Evolutionary conservation across 2,888 invertebrate genomes (phyloP), one percentile per base, ranked within the genome.

Genomic region (Isoperla grammatica): DNA sequence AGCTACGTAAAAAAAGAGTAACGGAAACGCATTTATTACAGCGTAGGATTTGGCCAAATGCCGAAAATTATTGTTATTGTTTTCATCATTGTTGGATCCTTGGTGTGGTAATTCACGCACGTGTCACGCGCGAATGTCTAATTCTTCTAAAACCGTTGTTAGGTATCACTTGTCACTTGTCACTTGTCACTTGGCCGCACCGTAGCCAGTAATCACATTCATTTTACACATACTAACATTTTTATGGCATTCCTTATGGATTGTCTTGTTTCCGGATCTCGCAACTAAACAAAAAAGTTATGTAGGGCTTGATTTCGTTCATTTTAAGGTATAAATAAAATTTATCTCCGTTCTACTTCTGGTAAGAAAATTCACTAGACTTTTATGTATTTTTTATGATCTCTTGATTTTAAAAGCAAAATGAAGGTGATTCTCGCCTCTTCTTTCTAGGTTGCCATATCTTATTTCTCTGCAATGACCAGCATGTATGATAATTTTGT

Each of bases 321-420:
- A 29, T 29, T 29, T 29, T 8, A 29, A 29, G 29, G 4, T 29
- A 29, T 29, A 19, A 20, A 20, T 46, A 20, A 22, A 46, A 20
- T 46, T 46, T 46, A 46, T 46, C 22, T 22, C 20, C 49, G 35
- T 23, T 29, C 49, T 29, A 49, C 49, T 23, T 49, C 29, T 29
- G 11, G 49, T 49, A 49, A 49, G 23, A 29, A 15, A 49, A 49
- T 49, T 49, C 49, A 49, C 15, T 29, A 23, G 29, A 49, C 15
- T 49, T 48, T 49, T 49, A 23, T 49, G 35, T 46, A n/a, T 23
- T 58, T 58, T 58, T 58, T 58, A 29, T 58, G 40, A 15, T 58
- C 50, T 8, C 22, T 15, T n/a, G 42, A 43, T 58, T 58, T 58
- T 40, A 58, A 42, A 49, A 50, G 49, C 40, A 58, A 58, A 58